A percentile compares a stretch with the other conserved stretches of the same genome.
Conservation (phyloP, 2,113 vertebrate species). For the Bos taurus region ARS-UCD2.0 NC_037348.1:24107001-24107500, state of each 20-base stretch:
- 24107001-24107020: no score
- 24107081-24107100: background rate
- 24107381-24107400: background rate
- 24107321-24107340: constrained; percentile 81
- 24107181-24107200: background rate
- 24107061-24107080: background rate
- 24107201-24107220: background rate
- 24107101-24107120: background rate
- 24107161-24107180: background rate
- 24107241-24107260: constrained; percentile 84
- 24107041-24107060: background rate
- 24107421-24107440: constrained; percentile 86
- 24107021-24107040: no score
- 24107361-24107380: background rate
- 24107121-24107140: background rate
- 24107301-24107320: constrained; percentile 86
- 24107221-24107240: no score
- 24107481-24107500: constrained; percentile 85
- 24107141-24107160: background rate
- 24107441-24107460: constrained; percentile 90
- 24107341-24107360: background rate
- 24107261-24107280: constrained; percentile 87
- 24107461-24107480: constrained; percentile 89
- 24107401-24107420: constrained; percentile 60
- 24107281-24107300: constrained; percentile 87